Conservation (phyloP, 2,888 invertebrate genomes). For the Acanthosepion lycidas region DNA sequence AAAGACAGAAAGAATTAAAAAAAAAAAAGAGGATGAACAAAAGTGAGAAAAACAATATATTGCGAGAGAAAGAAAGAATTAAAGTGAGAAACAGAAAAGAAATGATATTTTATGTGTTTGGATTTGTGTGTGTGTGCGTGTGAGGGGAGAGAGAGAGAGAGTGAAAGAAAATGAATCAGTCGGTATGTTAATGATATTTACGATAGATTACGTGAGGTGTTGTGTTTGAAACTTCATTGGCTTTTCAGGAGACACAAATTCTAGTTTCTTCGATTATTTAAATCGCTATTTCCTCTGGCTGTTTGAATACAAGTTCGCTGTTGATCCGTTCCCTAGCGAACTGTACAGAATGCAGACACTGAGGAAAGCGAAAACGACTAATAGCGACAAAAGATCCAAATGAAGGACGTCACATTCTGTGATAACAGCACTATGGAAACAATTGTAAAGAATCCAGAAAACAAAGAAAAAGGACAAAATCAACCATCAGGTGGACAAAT, state of each 20-base stretch:
- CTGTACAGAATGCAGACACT: neutral
- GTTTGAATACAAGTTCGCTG: neutral
- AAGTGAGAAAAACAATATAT: too few species aligned
- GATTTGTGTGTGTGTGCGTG: too few species aligned
- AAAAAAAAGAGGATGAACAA: too few species aligned
- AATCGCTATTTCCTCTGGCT: conserved; percentile 4
- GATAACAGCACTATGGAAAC: neutral
- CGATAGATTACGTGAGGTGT: too few species aligned
- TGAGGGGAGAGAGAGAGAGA: neutral
- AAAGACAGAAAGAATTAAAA: too few species aligned
- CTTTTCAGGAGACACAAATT: neutral
- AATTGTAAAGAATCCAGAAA: neutral
- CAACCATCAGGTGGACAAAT: neutral
- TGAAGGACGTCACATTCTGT: neutral
- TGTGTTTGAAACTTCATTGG: neutral
- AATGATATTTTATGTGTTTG: too few species aligned
- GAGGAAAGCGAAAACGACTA: neutral
- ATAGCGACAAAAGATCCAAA: neutral
- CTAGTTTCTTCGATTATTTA: neutral
- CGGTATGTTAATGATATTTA: too few species aligned
- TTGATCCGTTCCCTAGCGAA: neutral
- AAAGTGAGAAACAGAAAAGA: too few species aligned
- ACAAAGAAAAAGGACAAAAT: too few species aligned
- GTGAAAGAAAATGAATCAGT: too few species aligned
- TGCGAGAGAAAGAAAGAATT: neutral